Evolutionary conservation across 53 echinoderm and acorn worm species (phyloP).

Genomic region (Henricia sp.): DNA sequence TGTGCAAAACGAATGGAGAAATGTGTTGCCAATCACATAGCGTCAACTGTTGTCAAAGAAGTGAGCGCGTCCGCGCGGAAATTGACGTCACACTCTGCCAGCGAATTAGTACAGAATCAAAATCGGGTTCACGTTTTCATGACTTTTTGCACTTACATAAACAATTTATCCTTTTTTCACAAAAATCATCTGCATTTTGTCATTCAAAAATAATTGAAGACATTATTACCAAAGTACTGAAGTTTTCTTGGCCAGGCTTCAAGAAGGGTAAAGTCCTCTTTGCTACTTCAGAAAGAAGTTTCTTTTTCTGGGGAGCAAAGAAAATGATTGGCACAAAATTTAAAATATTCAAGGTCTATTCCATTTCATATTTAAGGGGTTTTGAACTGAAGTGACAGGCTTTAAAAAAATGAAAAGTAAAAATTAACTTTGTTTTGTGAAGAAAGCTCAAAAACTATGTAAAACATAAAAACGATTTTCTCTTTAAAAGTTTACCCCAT

Average conservation of each 20-base stretch:
- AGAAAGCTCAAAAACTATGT: neutral
- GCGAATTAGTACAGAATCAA: neutral
- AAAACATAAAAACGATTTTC: neutral
- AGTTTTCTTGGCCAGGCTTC: slow-evolving; percentile 27
- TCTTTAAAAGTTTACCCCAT: too few species aligned
- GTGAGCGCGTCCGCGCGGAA: too few species aligned
- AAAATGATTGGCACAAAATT: neutral
- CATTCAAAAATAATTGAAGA: neutral
- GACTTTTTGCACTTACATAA: neutral
- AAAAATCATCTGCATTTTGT: neutral
- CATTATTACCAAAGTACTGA: slow-evolving; percentile 22
- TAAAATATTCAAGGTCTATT: neutral
- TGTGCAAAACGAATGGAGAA: too few species aligned
- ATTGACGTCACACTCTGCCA: too few species aligned
- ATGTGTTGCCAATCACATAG: too few species aligned
- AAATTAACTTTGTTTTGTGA: neutral
- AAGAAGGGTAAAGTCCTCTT: slow-evolving; percentile 16
- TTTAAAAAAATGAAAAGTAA: neutral
- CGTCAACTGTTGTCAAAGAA: too few species aligned
- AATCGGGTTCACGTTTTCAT: neutral
- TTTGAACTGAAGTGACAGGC: too few species aligned
- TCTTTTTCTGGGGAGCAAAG: slow-evolving; percentile 25
- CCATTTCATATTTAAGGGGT: neutral
- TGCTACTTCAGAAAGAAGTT: slow-evolving; percentile 40
- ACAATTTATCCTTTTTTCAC: neutral